Evolutionary conservation across 2,797 vertebrate genomes (phyloP), one percentile per base, ranked within the genome.

Genomic region (Acropternis orthonyx): DNA sequence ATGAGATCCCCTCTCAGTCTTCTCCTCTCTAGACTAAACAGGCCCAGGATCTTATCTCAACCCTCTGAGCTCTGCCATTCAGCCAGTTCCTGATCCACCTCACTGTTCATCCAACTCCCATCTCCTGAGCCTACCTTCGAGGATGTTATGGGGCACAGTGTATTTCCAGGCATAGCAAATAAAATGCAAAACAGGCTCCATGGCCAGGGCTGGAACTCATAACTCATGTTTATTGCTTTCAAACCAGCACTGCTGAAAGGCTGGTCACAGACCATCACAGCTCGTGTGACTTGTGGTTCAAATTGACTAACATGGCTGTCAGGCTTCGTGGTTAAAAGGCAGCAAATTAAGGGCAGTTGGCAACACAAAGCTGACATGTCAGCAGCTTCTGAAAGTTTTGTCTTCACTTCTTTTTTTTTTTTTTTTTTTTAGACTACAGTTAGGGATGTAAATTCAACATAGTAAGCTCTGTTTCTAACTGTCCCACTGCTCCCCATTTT

Each of bases 301-400:
- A 61, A 89, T 3, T 1, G 6, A 74, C 18, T 30, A 52, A 56
- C 0, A 2, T 0, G 0, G 3, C 22, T 21, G 7, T 41, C 49
- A 81, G 56, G 43, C 30, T 55, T 76, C 34, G 37, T 21, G 21
- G 48, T 34, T 46, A 61, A 79, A 80, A 83, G 55, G 6, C 16
- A 54, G 32, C 26, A 76, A 44, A 74, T 12, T 8, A 79, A 58
- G 26, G 44, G 32, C 2, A 66, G 17, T 3, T 58, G n/a, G 86
- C 84, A 95, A 46, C 24, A 39, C 52, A 36, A 15, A 6, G 21
- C 17, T 12, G 41, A 63, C 27, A 14, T 4, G 22, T 22, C 52
- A 84, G 39, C 13, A 85, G 28, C 23, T 67, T 76, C 3, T 46
- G 4, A 7, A 68, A 90, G 21, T 77, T 46, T 46, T n/a, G 30